Evolutionary conservation across 2,797 vertebrate species (phyloP), one percentile per base, ranked within the genome.

Genomic region (Heterohyrax brucei): DNA sequence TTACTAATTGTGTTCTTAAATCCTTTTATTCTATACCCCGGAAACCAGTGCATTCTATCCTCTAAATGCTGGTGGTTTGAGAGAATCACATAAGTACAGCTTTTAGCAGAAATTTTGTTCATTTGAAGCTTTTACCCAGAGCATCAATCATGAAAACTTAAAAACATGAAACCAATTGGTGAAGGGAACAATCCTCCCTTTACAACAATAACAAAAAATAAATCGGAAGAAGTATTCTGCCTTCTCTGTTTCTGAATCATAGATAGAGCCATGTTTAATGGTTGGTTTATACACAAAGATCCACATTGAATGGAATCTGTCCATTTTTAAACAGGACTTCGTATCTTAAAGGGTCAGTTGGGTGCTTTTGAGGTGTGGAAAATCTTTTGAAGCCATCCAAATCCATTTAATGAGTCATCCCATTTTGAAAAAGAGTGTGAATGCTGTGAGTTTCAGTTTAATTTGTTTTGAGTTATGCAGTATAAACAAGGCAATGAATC

Each of bases 1-100:
- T 96, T 97, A 96, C 96, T 96, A 97, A 97, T 97, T 97, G 91
- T 98, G 94, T 96, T 97, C 94, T 97, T 97, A 97, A 96, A 96
- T 97, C 96, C 91, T 96, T 96, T 96, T 96, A 95, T 92, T 96
- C 87, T 95, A 95, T 96, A 98, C 96, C 82, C 94, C 97, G 88
- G 97, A 97, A 97, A 97, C 95, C 94, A 93, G 90, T 94, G 93
- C n/a, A 89, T 96, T 89, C 92, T 92, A 89, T 89, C 66, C 96
- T 96, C 89, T 96, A 95, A 96, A 95, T 96, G 89, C 72, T 95
- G 53, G 94, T 95, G 91, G 91, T 96, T 97, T 93, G 75, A 89
- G 84, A 91, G 94, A 96, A 91, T 97, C 95, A 84, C 56, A 2
- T 96, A 97, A 97, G 95, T 86, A 95, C 39, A 94, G 95, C 96